Evolutionary conservation across 2,888 invertebrate genomes (phyloP), one percentile per base, ranked within the genome.

Genomic region (Papilio gigon): DNA sequence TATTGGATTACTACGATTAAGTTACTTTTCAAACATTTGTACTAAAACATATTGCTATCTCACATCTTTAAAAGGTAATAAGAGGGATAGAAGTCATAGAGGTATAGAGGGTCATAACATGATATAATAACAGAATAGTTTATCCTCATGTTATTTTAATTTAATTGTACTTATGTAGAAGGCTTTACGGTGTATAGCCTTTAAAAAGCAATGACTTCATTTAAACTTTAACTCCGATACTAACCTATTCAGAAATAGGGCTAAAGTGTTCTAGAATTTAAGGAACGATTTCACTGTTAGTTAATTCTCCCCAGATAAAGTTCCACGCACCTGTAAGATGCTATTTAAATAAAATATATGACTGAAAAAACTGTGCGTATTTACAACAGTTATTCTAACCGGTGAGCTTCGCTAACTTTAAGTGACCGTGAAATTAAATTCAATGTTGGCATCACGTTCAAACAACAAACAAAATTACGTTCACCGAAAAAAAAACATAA

Each of bases 341-440:
- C 33, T 42, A 47, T 40, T 62, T 56, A 62, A 44, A 47, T 20
- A 17, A 33, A 63, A 58, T 50, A 12, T 50, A 35, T 27, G 37
- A 20, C 8, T 30, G 47, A 61, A 64, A 64, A 64, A 68, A 68
- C 44, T 33, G 30, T 14, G 14, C 30, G 11, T 47, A 22, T 59
- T 59, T 64, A 68, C 30, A 67, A 67, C 67, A 68, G 59, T 68
- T 58, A 67, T 62, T 35, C 30, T 65, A 47, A 60, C 44, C 50
- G 66, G 42, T n/a, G 50, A 47, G 58, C 68, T 59, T 59, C 27
- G 64, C 59, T 27, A 40, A 64, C 59, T 64, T 75, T 78, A 81
- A 86, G 80, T 74, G 84, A 86, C 87, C 88, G 85, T 88, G 84
- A 85, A 87, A 87, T 83, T 84, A 84, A 84, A 85, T 84, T 82